These are phyloP conservation scores for Bombus vancouverensis DNA, from an alignment of 1,140 invertebrate species.

Conservation along the genomic window DNA sequence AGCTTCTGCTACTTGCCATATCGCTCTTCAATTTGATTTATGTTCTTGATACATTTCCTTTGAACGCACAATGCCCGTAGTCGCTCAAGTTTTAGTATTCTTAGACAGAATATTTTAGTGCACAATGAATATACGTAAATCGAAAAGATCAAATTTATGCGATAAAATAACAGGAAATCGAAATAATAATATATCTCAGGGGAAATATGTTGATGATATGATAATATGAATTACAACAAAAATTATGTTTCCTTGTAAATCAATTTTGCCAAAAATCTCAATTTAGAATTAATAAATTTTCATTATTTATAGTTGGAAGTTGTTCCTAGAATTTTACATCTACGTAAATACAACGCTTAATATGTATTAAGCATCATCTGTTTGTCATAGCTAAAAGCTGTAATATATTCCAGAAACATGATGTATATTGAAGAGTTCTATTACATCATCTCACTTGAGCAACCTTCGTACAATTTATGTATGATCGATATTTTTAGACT, in stretches of 20 bases:
- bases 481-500: conserved; percentile 35
- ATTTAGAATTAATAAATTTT: background rate
- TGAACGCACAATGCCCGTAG: conserved; percentile 72
- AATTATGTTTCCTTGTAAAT: too few relatives aligned
- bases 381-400: background rate
- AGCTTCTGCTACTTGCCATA: conserved; percentile 75
- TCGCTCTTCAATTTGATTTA: conserved; percentile 64
- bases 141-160: background rate
- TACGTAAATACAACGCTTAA: background rate
- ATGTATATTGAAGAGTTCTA: background rate
- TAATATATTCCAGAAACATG: conserved; percentile 11
- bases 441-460: conserved; percentile 27
- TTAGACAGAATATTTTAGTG: conserved; percentile 8
- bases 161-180: background rate
- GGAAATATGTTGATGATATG: too few relatives aligned
- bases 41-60: conserved; percentile 66
- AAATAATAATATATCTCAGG: background rate
- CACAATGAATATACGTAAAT: conserved; percentile 41
- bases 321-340: background rate
- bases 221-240: too few relatives aligned
- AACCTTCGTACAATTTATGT: conserved; percentile 27
- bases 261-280: background rate
- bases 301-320: background rate
- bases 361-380: background rate
- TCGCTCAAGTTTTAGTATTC: conserved; percentile 58